Evolutionary conservation across 2,888 invertebrate species (phyloP), one percentile per base, ranked within the genome.

Genomic region (Zelleria hepariella): DNA sequence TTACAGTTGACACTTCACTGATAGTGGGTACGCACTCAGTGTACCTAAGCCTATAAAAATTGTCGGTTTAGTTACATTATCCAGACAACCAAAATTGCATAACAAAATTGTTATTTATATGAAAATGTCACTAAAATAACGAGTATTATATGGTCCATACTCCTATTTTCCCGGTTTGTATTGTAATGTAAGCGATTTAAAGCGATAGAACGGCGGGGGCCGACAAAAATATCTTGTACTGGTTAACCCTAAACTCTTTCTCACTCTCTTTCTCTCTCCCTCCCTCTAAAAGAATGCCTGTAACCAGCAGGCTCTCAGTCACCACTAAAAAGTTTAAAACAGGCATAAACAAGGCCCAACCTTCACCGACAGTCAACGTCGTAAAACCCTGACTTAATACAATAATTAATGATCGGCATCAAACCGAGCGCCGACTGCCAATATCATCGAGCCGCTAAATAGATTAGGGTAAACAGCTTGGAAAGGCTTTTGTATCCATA

Each of bases 401-500:
- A 42, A n/a, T n/a, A n/a, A 42, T 42, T 42, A 42, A 42, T 42
- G 32, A 42, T 42, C 32, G 32, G 15, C 32, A 42, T 42, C 15
- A 42, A 15, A 42, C 32, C 32, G 32, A 10, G 32, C 10, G 51
- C 21, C 10, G 21, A 6, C 51, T 73, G 72, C 73, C 77, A 77
- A 78, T 80, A 78, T 75, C 72, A 74, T 71, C 71, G 64, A 42
- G 62, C 63, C 64, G 48, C 54, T 59, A 60, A 63, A 63, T 61
- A 62, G 86, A 85, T 86, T 82, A 86, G 86, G 82, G 85, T 83
- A 85, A 86, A 84, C 81, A 83, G 82, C 76, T 82, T 86, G 10
- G 83, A 85, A 83, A 79, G 83, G 81, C 75, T 84, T 86, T 87
- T 87, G 86, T 87, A 86, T 83, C 80, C 78, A 69, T 86, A 86